Percentiles rank a stretch among this genome's conserved stretches.
These are phyloP conservation scores for Acronicta leporina DNA, from an alignment of 2,888 invertebrate species.

Conservation along the genomic window DNA sequence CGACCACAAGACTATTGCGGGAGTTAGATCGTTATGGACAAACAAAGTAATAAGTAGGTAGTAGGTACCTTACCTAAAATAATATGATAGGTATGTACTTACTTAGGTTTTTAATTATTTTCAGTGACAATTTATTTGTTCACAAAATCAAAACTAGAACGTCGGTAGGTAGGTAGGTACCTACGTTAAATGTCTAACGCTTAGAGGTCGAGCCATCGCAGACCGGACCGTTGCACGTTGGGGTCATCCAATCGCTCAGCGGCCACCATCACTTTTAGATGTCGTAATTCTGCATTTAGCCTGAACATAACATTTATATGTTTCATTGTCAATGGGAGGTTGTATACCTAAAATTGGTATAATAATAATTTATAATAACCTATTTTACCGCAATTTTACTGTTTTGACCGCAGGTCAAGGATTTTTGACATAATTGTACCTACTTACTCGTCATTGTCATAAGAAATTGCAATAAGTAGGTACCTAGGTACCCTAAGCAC, in stretches of 20 bases:
- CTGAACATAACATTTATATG: constrained; percentile 29
- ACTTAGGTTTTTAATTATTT: too few species aligned
- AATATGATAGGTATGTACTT: too few species aligned
- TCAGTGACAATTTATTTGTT: too few species aligned
- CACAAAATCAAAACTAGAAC: too few species aligned
- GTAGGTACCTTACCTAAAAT: too few species aligned
- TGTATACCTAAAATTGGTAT: neutral
- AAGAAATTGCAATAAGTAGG: constrained; percentile 25
- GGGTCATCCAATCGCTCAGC: constrained; percentile 70
- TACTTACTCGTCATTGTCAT: constrained; percentile 13
- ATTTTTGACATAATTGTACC: constrained; percentile 17
- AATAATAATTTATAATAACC: too few species aligned
- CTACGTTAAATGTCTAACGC: constrained; percentile 16
- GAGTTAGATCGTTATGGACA: too few species aligned
- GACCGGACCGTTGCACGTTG: too few species aligned
- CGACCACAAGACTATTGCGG: too few species aligned
- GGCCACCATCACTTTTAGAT: constrained; percentile 49
- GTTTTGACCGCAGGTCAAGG: constrained; percentile 44
- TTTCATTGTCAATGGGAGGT: constrained; percentile 25
- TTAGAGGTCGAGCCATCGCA: constrained; percentile 63
- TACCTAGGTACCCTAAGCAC: neutral
- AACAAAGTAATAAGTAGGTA: too few species aligned
- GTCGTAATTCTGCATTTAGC: constrained; percentile 55
- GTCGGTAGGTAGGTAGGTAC: neutral
- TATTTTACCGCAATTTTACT: too few species aligned